These are phyloP conservation scores for Psammodynastes pulverulentus DNA, from an alignment of 2,113 vertebrate species.

Conservation along the genomic window DNA sequence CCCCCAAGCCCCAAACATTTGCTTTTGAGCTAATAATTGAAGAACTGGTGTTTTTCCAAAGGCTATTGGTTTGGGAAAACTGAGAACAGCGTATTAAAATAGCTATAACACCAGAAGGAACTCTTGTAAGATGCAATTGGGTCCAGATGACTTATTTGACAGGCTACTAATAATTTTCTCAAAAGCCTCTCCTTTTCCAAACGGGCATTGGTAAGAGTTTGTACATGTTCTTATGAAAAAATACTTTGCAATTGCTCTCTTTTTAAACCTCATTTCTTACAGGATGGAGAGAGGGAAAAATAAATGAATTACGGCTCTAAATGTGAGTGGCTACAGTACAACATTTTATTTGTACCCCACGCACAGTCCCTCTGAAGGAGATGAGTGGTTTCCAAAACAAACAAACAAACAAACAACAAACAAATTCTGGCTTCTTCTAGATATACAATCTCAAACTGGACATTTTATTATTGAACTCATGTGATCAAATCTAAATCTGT, in stretches of 20 bases:
- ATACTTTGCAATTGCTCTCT: background rate
- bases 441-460: background rate
- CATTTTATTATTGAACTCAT: background rate
- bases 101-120: slow-evolving; percentile 35
- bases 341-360: background rate
- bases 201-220: background rate
- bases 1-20: slow-evolving; percentile 44
- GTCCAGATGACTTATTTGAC: background rate
- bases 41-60: background rate
- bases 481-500: background rate
- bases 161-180: background rate
- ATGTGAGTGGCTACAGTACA: background rate
- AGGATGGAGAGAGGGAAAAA: background rate
- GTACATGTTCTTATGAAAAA: slow-evolving; percentile 5
- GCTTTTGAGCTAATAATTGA: background rate
- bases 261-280: background rate
- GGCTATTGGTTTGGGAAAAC: slow-evolving; percentile 9
- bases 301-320: background rate
- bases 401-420: background rate
- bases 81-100: slow-evolving; percentile 29
- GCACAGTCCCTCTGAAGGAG: background rate
- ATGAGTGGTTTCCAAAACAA: background rate
- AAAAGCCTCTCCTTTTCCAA: rapidly evolving
- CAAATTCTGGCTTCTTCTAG: background rate
- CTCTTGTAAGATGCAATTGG: background rate